Evolutionary conservation across 2,888 invertebrate genomes (phyloP), one percentile per base, ranked within the genome.

Genomic region (Xiphydria camelus): DNA sequence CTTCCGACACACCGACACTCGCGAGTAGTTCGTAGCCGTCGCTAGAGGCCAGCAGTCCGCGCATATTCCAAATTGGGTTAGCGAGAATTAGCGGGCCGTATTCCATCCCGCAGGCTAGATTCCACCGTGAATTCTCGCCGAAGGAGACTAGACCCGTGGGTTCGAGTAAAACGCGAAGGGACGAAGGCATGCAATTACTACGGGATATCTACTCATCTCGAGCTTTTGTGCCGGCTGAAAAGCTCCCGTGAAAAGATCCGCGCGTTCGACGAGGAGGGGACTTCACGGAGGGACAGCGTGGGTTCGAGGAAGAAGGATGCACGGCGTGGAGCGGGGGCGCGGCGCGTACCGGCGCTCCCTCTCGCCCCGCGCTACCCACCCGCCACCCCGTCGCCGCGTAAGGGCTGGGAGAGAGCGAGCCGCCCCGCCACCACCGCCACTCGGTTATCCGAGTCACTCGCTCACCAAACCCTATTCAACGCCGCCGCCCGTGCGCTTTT

Each of bases 61-160:
- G 55, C 41, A 53, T n/a, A n/a, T 48, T 43, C 55, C 55, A 63
- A 67, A 69, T 66, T 64, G 64, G 59, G 68, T 68, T 67, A 65
- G 56, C 61, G 56, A 53, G 62, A 65, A 65, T 66, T 67, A 68
- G 62, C 59, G 56, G 54, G 57, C 59, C 56, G 55, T 62, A 61
- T 61, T 61, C 61, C 57, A 52, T 47, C 58, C 50, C 58, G 53
- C 35, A 51, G 58, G 58, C 60, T 59, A 58, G 57, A 68, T 62
- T 66, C 62, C 62, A 56, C 45, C 48, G 26, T 26, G 26, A 26
- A 26, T 26, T 26, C 26, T 26, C 10, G 26, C 26, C 10, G 26
- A 26, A 26, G 14, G 26, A n/a, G 26, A n/a, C 26, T 26, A 14
- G 26, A 26, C 26, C n/a, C n/a, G n/a, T n/a, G n/a, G n/a, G n/a